Evolutionary conservation across 1,140 invertebrate genomes (phyloP).

Genomic region (Cyclargus thomasi): DNA sequence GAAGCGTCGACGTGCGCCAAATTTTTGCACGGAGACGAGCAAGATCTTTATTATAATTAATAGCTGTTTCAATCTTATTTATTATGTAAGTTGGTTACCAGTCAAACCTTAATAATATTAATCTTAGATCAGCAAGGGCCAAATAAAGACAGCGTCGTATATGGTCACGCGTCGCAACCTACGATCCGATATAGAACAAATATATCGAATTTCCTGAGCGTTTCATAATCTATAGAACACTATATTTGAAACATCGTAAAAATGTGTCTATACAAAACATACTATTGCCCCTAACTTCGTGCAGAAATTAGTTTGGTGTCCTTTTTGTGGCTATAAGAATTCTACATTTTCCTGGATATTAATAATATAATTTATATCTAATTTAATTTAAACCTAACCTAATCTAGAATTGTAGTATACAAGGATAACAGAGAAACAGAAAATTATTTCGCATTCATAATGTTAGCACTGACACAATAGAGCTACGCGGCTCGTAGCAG

Average conservation of each 20-base stretch:
- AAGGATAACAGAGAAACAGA: neutral
- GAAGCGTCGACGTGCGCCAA: too few relatives aligned
- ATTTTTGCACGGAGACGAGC: too few relatives aligned
- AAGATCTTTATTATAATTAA: too few relatives aligned
- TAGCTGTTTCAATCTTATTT: too few relatives aligned
- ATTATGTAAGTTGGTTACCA: neutral
- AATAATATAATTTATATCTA: too few relatives aligned
- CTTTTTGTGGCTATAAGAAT: too few relatives aligned
- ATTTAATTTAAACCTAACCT: too few relatives aligned
- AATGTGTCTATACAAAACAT: neutral
- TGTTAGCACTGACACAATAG: too few relatives aligned
- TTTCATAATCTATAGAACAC: neutral
- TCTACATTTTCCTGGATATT: too few relatives aligned
- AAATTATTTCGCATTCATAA: neutral
- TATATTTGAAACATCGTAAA: neutral
- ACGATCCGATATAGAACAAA: neutral
- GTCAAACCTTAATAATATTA: neutral
- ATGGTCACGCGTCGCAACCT: neutral
- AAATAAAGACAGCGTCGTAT: neutral
- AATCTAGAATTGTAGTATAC: too few relatives aligned
- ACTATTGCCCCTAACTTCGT: neutral
- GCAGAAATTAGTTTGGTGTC: too few relatives aligned
- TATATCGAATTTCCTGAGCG: neutral
- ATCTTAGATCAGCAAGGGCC: neutral
- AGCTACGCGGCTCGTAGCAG: too few relatives aligned